Evolutionary conservation across 2,113 vertebrate species (phyloP), one percentile per base, ranked within the genome.

Genomic region (Dissostichus mawsoni): DNA sequence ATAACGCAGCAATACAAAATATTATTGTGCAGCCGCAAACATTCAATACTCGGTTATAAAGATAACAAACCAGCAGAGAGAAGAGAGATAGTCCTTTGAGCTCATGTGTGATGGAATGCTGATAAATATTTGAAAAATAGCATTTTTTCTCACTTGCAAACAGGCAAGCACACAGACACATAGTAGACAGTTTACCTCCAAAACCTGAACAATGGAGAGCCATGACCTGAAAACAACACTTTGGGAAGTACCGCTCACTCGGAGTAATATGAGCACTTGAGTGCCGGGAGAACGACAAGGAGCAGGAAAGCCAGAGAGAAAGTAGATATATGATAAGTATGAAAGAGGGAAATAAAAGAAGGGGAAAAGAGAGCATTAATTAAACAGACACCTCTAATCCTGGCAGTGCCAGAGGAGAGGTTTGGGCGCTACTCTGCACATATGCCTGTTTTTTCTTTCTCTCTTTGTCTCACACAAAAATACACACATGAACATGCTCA

Each of bases 221-320:
- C 76, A 47, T 77, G 87, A 85, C 86, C 82, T 88, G 76, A 87
- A 90, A 90, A 81, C 50, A 82, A 51, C 63, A 59, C 66, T 76
- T 61, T 78, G 41, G 81, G 44, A 83, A 82, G 63, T 47, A 79
- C 18, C 80, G 85, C 67, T 74, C 61, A 48, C 69, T 74, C 57
- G 45, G 69, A 67, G 76, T 91, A 85, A 86, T 90, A 63, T 78
- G 69, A 74, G 77, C 70, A 75, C 48, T 85, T 86, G 69, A 86
- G 71, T 75, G 75, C 44, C 69, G 23, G 13, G 20, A 81, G 33
- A 77, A 62, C 48, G 71, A 71, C n/a, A 76, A 20, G 44, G 23
- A 72, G 52, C n/a, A 75, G 57, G n/a, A 59, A 41, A 81, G 69
- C 36, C 18, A 70, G 29, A 66, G 25, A 85, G 8, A 84, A 64